These are phyloP conservation scores for Limnephilus lunatus DNA, from an alignment of 2,888 invertebrate species.

Conservation along the genomic window DNA sequence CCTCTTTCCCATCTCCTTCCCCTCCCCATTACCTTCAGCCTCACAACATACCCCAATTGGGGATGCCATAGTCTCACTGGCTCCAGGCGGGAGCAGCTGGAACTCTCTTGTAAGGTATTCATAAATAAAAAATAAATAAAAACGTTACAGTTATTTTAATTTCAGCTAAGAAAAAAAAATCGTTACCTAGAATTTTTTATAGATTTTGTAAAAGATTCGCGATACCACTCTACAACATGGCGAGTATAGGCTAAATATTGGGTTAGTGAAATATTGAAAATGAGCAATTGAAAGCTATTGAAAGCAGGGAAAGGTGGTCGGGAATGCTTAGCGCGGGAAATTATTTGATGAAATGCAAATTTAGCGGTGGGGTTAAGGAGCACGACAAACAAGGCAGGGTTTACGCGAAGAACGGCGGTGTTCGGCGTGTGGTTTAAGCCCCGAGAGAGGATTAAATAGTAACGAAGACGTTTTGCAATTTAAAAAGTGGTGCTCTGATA, in stretches of 20 bases:
- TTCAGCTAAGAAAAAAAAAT: too few relatives aligned
- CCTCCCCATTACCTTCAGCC: too few relatives aligned
- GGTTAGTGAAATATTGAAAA: background rate
- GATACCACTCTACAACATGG: too few relatives aligned
- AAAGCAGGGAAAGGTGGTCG: background rate
- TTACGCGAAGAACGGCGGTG: background rate
- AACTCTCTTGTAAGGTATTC: too few relatives aligned
- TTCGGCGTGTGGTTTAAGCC: background rate
- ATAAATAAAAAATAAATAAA: too few relatives aligned
- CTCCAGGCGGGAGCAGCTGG: too few relatives aligned
- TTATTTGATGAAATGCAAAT: slow-evolving; percentile 45
- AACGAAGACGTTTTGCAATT: slow-evolving; percentile 16
- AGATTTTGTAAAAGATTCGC: too few relatives aligned
- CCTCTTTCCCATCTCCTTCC: too few relatives aligned
- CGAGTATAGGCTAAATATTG: background rate
- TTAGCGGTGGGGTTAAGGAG: background rate
- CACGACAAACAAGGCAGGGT: background rate
- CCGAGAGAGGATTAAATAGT: background rate
- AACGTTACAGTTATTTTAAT: too few relatives aligned
- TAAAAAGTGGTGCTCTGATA: background rate
- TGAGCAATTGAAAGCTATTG: background rate
- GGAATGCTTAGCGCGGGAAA: slow-evolving; percentile 15
- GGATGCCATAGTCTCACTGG: too few relatives aligned
- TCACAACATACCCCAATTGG: too few relatives aligned
- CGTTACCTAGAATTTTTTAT: too few relatives aligned